phyloP scores from a whole-genome alignment of 2,888 invertebrate genomes.

The Tholera decimalis region DNA sequence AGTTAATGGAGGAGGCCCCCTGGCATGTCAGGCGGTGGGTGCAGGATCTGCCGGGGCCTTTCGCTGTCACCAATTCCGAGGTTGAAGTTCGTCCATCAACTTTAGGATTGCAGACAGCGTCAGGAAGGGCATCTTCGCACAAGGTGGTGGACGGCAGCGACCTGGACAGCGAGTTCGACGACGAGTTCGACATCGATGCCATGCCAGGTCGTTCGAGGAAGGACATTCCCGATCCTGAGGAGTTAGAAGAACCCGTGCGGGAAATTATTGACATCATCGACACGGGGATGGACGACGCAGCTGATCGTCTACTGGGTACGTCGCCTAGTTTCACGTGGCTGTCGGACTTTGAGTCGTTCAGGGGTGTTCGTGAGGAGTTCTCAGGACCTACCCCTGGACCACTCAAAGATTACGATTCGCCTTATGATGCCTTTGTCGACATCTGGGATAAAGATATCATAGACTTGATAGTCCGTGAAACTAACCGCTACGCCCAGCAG shows the following conservation, averaged over 20 bases:
- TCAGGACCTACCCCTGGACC: constrained; percentile 59
- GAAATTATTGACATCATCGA: constrained; percentile 28
- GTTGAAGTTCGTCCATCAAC: background rate
- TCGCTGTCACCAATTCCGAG: background rate
- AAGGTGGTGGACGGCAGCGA: constrained; percentile 15
- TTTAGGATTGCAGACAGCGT: background rate
- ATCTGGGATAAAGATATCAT: constrained; percentile 57
- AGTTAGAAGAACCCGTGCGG: constrained; percentile 40
- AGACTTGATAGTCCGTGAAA: constrained; percentile 56
- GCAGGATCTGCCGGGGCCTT: background rate
- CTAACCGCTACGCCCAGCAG: too few species aligned
- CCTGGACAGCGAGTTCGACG: background rate
- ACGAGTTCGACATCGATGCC: background rate
- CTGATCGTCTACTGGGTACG: constrained; percentile 31
- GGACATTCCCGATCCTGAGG: constrained; percentile 54
- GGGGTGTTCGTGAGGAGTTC: constrained; percentile 52
- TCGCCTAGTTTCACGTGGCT: constrained; percentile 38
- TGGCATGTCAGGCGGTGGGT: constrained; percentile 1
- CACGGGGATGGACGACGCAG: constrained; percentile 57
- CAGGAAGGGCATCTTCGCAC: too few species aligned
- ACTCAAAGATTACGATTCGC: constrained; percentile 44
- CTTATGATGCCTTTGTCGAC: constrained; percentile 55
- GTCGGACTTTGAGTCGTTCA: constrained; percentile 52
- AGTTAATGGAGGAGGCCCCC: background rate
- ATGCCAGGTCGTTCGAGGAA: background rate